Conservation (phyloP, 2,113 vertebrate species). For the Peromyscus leucopus region DNA sequence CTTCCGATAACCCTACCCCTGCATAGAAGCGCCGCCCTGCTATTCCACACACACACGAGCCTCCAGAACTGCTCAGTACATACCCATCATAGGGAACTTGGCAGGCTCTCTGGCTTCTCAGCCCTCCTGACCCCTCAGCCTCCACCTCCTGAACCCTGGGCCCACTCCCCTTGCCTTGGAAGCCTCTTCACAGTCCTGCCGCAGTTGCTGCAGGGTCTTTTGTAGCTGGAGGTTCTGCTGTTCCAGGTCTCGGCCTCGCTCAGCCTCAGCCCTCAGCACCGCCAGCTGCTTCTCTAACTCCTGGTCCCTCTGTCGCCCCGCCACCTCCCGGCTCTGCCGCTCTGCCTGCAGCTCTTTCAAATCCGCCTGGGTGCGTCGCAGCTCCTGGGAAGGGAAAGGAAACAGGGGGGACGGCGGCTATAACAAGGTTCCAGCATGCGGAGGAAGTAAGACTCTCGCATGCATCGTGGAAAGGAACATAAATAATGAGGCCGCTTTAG, state of each 20-base stretch:
- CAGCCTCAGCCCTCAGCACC: constrained; percentile 87
- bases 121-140: constrained; percentile 74
- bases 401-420: not conserved
- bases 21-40: not conserved
- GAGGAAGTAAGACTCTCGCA: not conserved
- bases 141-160: constrained; percentile 55
- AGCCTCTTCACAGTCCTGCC: constrained; percentile 87
- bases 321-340: constrained; percentile 86
- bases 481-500: not conserved
- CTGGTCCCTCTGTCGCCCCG: constrained; percentile 88
- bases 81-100: constrained; percentile 51
- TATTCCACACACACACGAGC: not conserved
- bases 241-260: constrained; percentile 85
- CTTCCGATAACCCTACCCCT: not conserved
- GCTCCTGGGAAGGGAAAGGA: constrained; percentile 86
- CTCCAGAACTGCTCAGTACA: not conserved
- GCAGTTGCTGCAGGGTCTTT: constrained; percentile 88
- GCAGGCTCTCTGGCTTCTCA: constrained; percentile 68
- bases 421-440: not conserved
- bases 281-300: constrained; percentile 87
- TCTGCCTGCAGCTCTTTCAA: constrained; percentile 86
- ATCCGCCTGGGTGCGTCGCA: constrained; percentile 84
- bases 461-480: too few relatives aligned
- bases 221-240: constrained; percentile 87
- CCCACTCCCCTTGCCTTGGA: constrained; percentile 84